Percentiles rank a stretch among this genome's conserved stretches.
Evolutionary conservation across 1,140 invertebrate species (phyloP).

Genomic region (Caenorhabditis brenneri): DNA sequence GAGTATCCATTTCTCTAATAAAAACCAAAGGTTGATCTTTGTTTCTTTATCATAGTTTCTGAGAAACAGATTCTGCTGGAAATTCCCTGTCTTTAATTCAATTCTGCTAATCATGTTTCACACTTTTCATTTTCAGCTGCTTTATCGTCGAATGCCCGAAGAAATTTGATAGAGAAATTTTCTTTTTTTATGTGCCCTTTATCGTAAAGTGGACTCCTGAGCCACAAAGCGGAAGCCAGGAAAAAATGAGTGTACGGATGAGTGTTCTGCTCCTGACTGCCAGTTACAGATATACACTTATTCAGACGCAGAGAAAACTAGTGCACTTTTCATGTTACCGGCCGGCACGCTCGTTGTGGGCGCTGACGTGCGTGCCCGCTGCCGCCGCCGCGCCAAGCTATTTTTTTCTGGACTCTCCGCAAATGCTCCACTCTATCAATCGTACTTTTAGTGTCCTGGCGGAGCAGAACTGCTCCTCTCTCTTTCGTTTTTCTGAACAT

Average conservation of each 20-base stretch:
- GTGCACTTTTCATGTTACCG: conserved; percentile 40
- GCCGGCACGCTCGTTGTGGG: neutral
- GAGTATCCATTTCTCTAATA: no score
- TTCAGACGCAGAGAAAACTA: neutral
- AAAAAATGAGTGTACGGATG: conserved; percentile 10
- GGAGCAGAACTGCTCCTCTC: neutral
- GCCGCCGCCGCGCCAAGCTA: conserved; percentile 3
- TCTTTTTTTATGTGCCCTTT: neutral
- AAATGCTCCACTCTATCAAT: neutral
- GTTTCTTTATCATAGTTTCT: no score
- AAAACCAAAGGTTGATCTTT: no score
- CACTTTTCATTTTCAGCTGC: no score
- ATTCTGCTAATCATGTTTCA: no score
- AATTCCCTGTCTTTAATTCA: no score
- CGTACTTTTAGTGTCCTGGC: conserved; percentile 15
- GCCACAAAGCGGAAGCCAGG: neutral
- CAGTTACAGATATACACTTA: neutral
- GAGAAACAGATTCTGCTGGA: no score
- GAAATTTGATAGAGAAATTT: no score
- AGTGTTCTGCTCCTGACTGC: neutral
- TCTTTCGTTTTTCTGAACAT: neutral
- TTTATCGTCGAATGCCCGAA: no score
- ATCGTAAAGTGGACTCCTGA: neutral
- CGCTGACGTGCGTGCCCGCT: conserved; percentile 19
- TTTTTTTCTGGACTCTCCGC: neutral